Percentiles rank a stretch among this genome's conserved stretches.
Evolutionary conservation across 2,797 vertebrate species (phyloP).

Genomic region (Naso thynnoides): DNA sequence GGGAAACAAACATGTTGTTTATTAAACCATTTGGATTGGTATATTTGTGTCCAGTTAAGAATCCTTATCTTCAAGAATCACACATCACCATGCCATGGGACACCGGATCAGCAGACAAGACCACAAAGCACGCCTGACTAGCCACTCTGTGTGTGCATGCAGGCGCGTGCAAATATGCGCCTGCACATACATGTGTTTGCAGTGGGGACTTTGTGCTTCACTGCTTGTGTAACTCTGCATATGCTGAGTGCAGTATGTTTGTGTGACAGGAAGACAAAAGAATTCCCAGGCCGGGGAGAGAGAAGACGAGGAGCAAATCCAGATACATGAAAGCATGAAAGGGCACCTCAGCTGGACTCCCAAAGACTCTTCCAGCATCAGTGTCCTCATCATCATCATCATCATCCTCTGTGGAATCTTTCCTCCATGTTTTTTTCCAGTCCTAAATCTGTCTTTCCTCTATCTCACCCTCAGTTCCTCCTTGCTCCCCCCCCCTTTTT

Average conservation of each 20-base stretch:
- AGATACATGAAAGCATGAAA: constrained; percentile 34
- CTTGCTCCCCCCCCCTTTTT: constrained; percentile 22
- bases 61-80: constrained; percentile 58
- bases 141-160: constrained; percentile 31
- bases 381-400: constrained; percentile 41
- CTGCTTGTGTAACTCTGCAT: constrained; percentile 69
- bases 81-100: constrained; percentile 58
- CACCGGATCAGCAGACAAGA: constrained; percentile 60
- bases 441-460: constrained; percentile 37
- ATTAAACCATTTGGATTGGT: constrained; percentile 56
- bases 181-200: constrained; percentile 53
- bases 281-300: constrained; percentile 46
- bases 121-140: constrained; percentile 48
- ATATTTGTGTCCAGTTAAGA: constrained; percentile 44
- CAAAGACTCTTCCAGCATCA: constrained; percentile 25
- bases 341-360: constrained; percentile 37
- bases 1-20: constrained; percentile 58
- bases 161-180: constrained; percentile 5
- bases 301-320: constrained; percentile 26
- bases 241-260: constrained; percentile 67
- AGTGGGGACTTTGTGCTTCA: constrained; percentile 52
- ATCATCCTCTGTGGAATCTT: constrained; percentile 33
- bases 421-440: constrained; percentile 11
- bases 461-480: constrained; percentile 28
- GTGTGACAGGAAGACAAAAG: constrained; percentile 60